These are phyloP conservation scores for Leucoraja ocellata DNA, from an alignment of 2,797 vertebrate genomes.

Conservation along the genomic window DNA sequence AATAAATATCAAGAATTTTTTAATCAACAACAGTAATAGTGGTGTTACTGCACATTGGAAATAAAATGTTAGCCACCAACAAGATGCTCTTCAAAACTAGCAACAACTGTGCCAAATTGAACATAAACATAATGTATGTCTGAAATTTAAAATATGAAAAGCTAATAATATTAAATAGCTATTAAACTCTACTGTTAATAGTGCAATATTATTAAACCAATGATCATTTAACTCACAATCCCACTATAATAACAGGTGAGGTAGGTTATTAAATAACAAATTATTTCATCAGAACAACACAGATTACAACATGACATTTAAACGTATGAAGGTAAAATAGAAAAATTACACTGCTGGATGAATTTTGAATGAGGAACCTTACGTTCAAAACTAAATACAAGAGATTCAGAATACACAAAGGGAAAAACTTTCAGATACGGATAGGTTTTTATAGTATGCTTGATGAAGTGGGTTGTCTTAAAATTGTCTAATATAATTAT, in stretches of 20 bases:
- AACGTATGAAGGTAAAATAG: neutral
- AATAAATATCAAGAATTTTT: slow-evolving; percentile 1
- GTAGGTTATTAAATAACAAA: neutral
- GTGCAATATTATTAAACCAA: neutral
- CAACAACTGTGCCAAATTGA: neutral
- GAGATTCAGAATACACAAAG: neutral
- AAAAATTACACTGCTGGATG: neutral
- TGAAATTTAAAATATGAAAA: neutral
- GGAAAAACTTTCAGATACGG: neutral
- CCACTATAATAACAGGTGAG: slow-evolving; percentile 6
- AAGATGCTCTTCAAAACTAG: neutral
- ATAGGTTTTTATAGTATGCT: neutral
- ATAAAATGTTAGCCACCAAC: neutral
- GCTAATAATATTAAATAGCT: neutral
- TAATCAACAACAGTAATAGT: neutral
- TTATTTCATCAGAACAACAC: neutral
- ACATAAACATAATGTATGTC: neutral
- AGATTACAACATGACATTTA: neutral
- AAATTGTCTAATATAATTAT: neutral
- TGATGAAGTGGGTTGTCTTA: neutral
- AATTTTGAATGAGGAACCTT: neutral
- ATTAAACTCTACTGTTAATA: neutral
- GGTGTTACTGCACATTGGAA: neutral
- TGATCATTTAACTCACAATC: neutral
- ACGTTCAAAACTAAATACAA: neutral